Conservation (phyloP, 2,113 vertebrate species). For the Leucopsar rothschildi region DNA sequence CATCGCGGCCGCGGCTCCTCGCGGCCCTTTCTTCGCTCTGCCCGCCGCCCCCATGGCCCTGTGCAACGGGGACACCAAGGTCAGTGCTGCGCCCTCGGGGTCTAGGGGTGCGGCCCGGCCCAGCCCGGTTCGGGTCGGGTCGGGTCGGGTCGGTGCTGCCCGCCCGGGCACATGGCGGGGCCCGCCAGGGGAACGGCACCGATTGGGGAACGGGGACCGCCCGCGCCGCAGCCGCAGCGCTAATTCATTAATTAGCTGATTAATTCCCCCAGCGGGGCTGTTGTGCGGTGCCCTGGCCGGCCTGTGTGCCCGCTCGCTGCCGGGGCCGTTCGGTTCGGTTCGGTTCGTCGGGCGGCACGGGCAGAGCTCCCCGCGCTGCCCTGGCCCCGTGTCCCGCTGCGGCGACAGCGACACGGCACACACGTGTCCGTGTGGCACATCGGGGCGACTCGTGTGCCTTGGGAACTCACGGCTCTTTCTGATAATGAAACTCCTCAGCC, state of each 20-base stretch:
- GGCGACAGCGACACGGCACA: fast-evolving
- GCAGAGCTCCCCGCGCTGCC: too few species aligned
- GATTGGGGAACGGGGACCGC: neutral
- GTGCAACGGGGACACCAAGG: conserved; percentile 97
- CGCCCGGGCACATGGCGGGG: neutral
- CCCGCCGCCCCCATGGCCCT: conserved; percentile 83
- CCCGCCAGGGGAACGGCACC: too few species aligned
- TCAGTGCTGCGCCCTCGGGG: conserved; percentile 68
- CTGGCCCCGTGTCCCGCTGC: fast-evolving
- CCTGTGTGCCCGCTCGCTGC: neutral
- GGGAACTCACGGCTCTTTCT: fast-evolving
- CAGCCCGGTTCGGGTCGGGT: neutral
- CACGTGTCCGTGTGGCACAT: fast-evolving
- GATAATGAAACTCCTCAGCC: fast-evolving
- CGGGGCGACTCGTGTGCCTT: fast-evolving
- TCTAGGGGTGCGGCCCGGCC: neutral
- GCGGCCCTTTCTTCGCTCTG: conserved; percentile 39
- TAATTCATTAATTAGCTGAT: neutral
- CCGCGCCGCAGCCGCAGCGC: neutral
- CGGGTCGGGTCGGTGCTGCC: neutral
- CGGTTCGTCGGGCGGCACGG: too few species aligned
- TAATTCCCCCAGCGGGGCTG: neutral
- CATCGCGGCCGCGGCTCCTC: conserved; percentile 21
- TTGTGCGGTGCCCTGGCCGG: neutral
- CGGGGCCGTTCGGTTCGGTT: too few species aligned